Base-by-base conservation (phyloP, 2,888 invertebrate species). In the Chaetogeoica ovagalla region DNA sequence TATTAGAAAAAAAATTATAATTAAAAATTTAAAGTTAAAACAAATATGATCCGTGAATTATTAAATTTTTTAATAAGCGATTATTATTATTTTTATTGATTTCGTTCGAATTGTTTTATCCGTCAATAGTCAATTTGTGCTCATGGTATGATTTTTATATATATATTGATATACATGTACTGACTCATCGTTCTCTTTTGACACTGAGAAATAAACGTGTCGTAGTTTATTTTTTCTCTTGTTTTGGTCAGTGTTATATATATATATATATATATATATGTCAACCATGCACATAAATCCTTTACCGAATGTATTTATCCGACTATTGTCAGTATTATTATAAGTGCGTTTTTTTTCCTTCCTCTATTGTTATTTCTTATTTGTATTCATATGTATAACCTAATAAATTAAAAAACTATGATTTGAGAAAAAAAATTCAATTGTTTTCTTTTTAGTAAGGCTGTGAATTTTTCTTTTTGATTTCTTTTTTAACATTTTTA, bases 351-450 rank as follows among this genome's bases (percentile, higher is more conserved):
- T 68, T 23, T 66, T 52, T 37, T 48, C 3, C 17, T 48, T 55
- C 52, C 63, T 43, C 55, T 55, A 79, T 79, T 79, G 79, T 79
- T 79, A 63, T 79, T 63, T 71, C 63, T 79, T 79, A 69, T 79
- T 71, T 79, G 62, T 79, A 63, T 71, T 63, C 71, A 52, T 63
- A 66, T 57, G 21, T 39, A 43, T 57, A 71, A 70, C 65, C 79
- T 71, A 63, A 71, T 79, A 71, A 79, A 79, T 55, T 75, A 23
- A 57, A 13, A 79, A 79, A 55, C 71, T 55, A 63, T 59, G 21
- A 60, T 60, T 48, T 55, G 17, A 60, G 59, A 59, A 39, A 13
- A 43, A 19, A 57, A 39, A n/a, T n/a, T n/a, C 15, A 43, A 43
- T 5, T 43, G 43, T 43, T 30, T n/a, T 30, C 30, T 30, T 30